Evolutionary conservation across 2,113 vertebrate species (phyloP), one percentile per base, ranked within the genome.

Genomic region (Dicrurus megarhynchus): DNA sequence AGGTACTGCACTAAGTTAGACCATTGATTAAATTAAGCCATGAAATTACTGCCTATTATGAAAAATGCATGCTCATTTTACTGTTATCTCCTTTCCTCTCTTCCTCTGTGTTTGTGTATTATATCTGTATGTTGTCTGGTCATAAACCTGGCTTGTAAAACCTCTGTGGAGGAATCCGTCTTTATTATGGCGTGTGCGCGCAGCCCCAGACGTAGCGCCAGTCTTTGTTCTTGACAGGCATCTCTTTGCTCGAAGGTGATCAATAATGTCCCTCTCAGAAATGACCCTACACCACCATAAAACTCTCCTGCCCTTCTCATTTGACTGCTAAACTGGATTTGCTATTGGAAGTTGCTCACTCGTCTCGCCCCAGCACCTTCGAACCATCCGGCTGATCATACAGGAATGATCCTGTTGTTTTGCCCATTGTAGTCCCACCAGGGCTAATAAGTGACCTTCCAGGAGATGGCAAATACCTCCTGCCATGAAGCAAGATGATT

Each of bases 151-250:
- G 52, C 56, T 79, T 71, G 65, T 61, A 91, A 94, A 70, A 49
- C 41, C 56, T 93, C 24, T 0, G 13, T 68, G 56, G 77, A 89
- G 30, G 60, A 57, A 78, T 63, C 33, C 0, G 0, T 80, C 46
- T 50, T 77, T 73, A 60, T 90, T 37, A 26, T 0, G 0, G 64
- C 0, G 0, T 8, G 30, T 15, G 24, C 0, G 1, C 1, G 0
- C 32, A 49, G 23, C 23, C 39, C 49, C 50, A 30, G 59, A 57
- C 0, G 0, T 12, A 21, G 81, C 0, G 0, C 28, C 0, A 2
- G 39, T 18, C 39, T 64, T 61, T 83, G 64, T 3, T 93, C 35
- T 87, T 27, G 33, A 60, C 10, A 67, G 33, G 19, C 14, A 0
- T 0, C 7, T 82, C 69, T 78, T 42, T 30, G 20, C 23, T 23